Conservation (phyloP, 1,140 invertebrate species). For the Eriosoma lanigerum region DNA sequence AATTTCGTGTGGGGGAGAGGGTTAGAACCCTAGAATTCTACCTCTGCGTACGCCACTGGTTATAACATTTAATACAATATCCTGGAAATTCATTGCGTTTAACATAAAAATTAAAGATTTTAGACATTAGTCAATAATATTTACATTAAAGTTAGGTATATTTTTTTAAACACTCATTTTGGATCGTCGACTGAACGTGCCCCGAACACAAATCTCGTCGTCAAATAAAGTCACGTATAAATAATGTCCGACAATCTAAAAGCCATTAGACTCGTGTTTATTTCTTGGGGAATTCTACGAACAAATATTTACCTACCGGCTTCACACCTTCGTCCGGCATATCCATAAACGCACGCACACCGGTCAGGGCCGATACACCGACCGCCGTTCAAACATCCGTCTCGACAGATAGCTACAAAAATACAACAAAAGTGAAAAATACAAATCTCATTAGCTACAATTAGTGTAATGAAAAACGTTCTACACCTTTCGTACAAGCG, state of each 20-base stretch:
- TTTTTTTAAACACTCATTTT: not conserved
- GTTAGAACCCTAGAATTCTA: too few relatives aligned
- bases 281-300: not conserved
- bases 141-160: too few relatives aligned
- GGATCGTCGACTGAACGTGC: not conserved
- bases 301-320: constrained; percentile 63
- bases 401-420: constrained; percentile 73
- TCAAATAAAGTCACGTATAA: not conserved
- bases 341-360: constrained; percentile 84
- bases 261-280: not conserved
- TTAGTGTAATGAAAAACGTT: too few relatives aligned
- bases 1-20: too few relatives aligned
- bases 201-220: not conserved
- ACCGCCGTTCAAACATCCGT: constrained; percentile 80
- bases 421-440: constrained; percentile 9
- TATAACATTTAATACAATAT: too few relatives aligned
- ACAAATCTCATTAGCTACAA: not conserved
- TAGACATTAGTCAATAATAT: too few relatives aligned
- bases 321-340: constrained; percentile 79
- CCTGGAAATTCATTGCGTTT: too few relatives aligned
- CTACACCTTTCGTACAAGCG: too few relatives aligned
- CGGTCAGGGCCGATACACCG: constrained; percentile 81
- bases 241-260: not conserved
- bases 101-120: too few relatives aligned
- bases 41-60: too few relatives aligned